phyloP scores from a whole-genome alignment of 2,797 vertebrate species.

The Sorex maritimensis region DNA sequence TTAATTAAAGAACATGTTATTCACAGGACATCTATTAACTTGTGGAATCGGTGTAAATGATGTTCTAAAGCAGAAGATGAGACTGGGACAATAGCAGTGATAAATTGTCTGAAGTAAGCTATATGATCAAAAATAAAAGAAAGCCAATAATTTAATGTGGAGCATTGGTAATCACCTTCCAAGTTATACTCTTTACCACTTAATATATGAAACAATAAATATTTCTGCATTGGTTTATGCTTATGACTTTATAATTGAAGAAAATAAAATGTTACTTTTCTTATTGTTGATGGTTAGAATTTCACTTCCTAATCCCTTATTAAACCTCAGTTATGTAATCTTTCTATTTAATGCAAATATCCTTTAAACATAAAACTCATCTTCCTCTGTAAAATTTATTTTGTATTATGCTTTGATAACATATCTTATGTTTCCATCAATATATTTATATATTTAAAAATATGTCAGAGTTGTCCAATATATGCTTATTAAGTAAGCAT shows the following conservation, averaged over 20 bases:
- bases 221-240: no score
- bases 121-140: constrained; percentile 70
- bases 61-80: constrained; percentile 67
- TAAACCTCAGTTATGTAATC: neutral
- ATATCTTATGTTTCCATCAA: neutral
- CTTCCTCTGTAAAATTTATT: neutral
- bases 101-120: constrained; percentile 77
- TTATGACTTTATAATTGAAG: neutral
- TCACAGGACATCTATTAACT: constrained; percentile 79
- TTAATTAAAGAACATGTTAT: constrained; percentile 81
- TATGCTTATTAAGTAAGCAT: neutral
- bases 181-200: constrained; percentile 46
- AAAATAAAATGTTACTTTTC: neutral
- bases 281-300: neutral
- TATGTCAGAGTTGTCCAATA: neutral
- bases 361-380: neutral
- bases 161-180: constrained; percentile 18
- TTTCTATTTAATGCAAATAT: neutral
- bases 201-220: constrained; percentile 38
- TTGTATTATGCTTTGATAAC: neutral
- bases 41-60: constrained; percentile 71
- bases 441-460: neutral
- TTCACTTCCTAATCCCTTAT: neutral
- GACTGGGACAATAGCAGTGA: constrained; percentile 52
- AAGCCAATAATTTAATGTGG: constrained; percentile 72